These are phyloP conservation scores for Coremacera marginata DNA, from an alignment of 2,888 invertebrate species.

Conservation along the genomic window DNA sequence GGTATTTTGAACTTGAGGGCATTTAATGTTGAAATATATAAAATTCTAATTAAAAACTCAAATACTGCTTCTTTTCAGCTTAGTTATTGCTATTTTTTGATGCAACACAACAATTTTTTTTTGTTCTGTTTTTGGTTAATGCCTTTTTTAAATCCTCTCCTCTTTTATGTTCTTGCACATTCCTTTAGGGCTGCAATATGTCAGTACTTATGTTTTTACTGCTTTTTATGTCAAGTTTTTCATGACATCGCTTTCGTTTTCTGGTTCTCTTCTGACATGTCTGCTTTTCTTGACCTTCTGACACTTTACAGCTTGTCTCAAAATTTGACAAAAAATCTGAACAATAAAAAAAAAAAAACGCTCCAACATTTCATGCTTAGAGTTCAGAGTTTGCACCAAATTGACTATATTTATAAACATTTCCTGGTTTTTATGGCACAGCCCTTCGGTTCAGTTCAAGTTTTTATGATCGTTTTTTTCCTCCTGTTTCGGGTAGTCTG, in stretches of 20 bases:
- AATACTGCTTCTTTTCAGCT: no score
- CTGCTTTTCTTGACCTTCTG: slow-evolving; percentile 48
- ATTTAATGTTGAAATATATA: no score
- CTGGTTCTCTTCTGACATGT: slow-evolving; percentile 6
- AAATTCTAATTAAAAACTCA: no score
- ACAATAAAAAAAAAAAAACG: slow-evolving; percentile 11
- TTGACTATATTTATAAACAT: slow-evolving; percentile 50
- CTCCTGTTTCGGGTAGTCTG: no score
- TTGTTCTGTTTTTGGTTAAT: neutral
- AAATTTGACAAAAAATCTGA: neutral
- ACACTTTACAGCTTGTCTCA: slow-evolving; percentile 35
- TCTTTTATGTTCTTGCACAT: no score
- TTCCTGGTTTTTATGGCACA: slow-evolving; percentile 1
- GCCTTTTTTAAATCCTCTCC: neutral
- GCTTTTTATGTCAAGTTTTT: neutral
- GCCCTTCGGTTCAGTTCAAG: no score
- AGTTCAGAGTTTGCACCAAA: slow-evolving; percentile 51
- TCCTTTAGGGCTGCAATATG: no score
- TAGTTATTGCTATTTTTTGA: neutral
- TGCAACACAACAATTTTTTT: no score
- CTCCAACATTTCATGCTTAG: slow-evolving; percentile 42
- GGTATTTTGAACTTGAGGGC: no score
- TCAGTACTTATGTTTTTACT: neutral
- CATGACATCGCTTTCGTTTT: neutral
- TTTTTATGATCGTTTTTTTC: no score